Percentiles rank a stretch among this genome's conserved stretches.
Conservation (phyloP, 2,113 vertebrate genomes). For the Tympanuchus pallidicinctus region DNA sequence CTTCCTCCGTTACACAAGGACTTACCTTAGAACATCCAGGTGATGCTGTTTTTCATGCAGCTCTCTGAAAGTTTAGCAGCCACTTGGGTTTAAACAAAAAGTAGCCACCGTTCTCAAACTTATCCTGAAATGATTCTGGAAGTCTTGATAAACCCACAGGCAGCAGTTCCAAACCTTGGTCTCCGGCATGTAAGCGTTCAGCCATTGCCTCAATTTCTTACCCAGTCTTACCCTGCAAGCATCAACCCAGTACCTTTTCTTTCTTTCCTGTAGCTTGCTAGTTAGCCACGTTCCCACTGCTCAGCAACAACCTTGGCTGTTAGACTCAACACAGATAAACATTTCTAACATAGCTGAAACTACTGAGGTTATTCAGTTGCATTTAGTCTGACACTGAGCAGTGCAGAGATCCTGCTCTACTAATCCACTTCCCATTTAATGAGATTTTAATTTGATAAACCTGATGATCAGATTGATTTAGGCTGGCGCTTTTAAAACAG, state of each 20-base stretch:
- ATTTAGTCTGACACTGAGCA: background rate
- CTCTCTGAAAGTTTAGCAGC: background rate
- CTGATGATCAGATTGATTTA: background rate
- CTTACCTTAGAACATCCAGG: background rate
- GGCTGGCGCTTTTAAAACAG: background rate
- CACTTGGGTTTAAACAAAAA: background rate
- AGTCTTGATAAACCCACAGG: background rate
- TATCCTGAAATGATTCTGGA: background rate
- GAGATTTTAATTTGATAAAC: background rate
- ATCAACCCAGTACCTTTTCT: background rate
- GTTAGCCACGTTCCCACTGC: background rate
- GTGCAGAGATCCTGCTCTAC: background rate
- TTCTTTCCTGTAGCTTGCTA: background rate
- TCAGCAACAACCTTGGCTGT: background rate
- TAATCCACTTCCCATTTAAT: background rate
- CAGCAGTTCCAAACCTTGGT: background rate
- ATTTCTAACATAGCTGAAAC: background rate
- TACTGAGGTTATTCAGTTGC: background rate
- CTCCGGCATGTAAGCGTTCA: background rate
- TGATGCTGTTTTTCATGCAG: background rate
- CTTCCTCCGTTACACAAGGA: background rate
- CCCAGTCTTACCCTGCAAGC: rapidly evolving
- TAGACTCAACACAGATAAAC: background rate
- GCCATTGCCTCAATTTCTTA: background rate
- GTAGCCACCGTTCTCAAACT: rapidly evolving